These are phyloP conservation scores for Pelobates fuscus DNA, from an alignment of 2,113 vertebrate genomes.

Conservation along the genomic window DNA sequence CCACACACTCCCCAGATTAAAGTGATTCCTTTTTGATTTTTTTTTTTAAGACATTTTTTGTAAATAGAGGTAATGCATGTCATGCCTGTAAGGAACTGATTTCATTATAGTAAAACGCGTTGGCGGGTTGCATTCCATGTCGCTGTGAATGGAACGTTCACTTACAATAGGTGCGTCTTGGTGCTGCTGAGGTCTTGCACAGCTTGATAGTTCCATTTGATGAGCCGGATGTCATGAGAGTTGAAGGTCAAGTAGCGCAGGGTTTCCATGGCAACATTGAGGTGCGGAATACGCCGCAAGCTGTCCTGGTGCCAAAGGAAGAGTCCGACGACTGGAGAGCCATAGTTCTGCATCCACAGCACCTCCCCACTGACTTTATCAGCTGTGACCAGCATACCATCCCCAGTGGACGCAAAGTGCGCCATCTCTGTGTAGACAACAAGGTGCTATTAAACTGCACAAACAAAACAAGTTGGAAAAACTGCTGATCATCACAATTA, in stretches of 20 bases:
- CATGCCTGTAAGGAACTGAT: too few relatives aligned
- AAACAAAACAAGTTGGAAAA: too few relatives aligned
- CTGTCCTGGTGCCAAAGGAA: conserved; percentile 90
- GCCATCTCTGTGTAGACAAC: conserved; percentile 76
- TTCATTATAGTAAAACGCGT: background rate
- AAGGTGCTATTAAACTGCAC: too few relatives aligned
- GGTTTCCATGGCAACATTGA: conserved; percentile 90
- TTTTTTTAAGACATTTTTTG: too few relatives aligned
- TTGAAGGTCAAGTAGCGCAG: conserved; percentile 89
- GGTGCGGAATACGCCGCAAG: conserved; percentile 81
- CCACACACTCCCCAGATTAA: too few relatives aligned
- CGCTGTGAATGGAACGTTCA: background rate
- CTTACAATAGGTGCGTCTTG: conserved; percentile 87
- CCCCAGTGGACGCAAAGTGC: conserved; percentile 87
- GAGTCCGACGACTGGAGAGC: conserved; percentile 83
- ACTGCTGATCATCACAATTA: too few relatives aligned
- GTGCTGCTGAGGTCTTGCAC: conserved; percentile 74
- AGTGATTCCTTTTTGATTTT: too few relatives aligned
- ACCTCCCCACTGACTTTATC: conserved; percentile 84
- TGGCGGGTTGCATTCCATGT: too few relatives aligned
- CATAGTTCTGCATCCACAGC: conserved; percentile 92
- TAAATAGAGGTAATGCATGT: too few relatives aligned
- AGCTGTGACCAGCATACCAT: conserved; percentile 88
- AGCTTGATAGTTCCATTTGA: conserved; percentile 78
- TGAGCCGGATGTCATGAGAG: conserved; percentile 78